Base-by-base conservation (phyloP, 1,140 invertebrate species). In the Drosophila trapezifrons region DNA sequence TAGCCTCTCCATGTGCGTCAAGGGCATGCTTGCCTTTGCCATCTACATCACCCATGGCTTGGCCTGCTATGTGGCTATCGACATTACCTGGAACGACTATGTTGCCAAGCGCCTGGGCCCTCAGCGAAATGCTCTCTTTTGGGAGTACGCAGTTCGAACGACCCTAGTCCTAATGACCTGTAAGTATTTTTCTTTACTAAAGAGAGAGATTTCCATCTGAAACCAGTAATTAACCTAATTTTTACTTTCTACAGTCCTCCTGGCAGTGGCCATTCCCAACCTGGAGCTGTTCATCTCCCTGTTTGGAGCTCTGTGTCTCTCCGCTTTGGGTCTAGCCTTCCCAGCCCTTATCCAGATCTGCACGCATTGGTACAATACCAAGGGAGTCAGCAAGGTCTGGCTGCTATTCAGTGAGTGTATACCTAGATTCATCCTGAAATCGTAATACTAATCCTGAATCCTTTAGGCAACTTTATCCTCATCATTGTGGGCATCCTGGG, bases 271-370 rank as follows among this genome's bases (percentile, higher is more conserved):
- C 1, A 95, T 98, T 52, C 97, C 97, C 2, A 94, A 97, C 76
- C 92, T 99, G 74, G 97, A 98, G 49, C 93, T 98, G 4, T 96
- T 98, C 91, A 98, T 99, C 64, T 97, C 97, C 0, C 93, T 98
- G 37, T 96, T 98, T 79, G 98, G 98, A 27, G 97, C 98, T 0
- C 92, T 98, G 1, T 96, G 96, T 71, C 94, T 97, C 8, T 97
- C 97, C 9, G 95, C 96, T 0, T 93, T 98, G 22, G 97, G 97
- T 0, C 92, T 98, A 15, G 96, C 97, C 2, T 96, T 98, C 86
- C 98, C 98, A 17, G 96, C 97, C 1, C 93, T 98, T 43, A 97
- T 98, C 71, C 94, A 96, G 65, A 93, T 93, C 18, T 95, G 94
- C 86, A 94, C 95, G 0, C 94, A 94, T 75, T 95, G 95, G 95